These are phyloP conservation scores for Seira sanloemensis DNA, from an alignment of 2,888 invertebrate species.

Conservation along the genomic window DNA sequence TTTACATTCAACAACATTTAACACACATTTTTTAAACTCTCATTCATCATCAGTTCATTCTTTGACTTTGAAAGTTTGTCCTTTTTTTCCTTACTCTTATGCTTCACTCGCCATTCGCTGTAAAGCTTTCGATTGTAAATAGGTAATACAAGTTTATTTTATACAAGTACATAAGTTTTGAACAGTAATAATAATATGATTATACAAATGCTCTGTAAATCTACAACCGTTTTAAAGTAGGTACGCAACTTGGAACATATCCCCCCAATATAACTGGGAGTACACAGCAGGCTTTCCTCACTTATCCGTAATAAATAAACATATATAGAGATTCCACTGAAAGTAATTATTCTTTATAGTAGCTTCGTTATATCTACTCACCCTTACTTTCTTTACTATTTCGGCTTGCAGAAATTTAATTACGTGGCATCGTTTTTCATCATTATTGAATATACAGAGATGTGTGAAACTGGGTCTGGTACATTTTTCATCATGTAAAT, in stretches of 20 bases:
- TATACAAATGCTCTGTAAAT: constrained; percentile 32
- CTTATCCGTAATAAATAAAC: constrained; percentile 20
- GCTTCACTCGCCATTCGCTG: constrained; percentile 33
- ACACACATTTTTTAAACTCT: constrained; percentile 5
- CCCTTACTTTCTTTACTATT: constrained; percentile 32
- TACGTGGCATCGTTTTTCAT: no score
- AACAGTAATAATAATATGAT: constrained; percentile 17
- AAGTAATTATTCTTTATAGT: no score
- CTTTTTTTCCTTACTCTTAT: constrained; percentile 26
- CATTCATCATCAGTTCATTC: constrained; percentile 24
- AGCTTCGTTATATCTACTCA: constrained; percentile 32
- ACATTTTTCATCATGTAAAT: not conserved
- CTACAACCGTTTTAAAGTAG: not conserved
- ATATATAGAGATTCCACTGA: constrained; percentile 35
- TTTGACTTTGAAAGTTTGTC: constrained; percentile 33
- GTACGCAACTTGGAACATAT: constrained; percentile 25
- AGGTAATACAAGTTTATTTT: constrained; percentile 16
- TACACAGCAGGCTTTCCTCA: not conserved
- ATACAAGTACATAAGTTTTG: constrained; percentile 39
- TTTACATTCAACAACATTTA: constrained; percentile 25
- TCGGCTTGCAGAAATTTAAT: no score
- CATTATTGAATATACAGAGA: not conserved
- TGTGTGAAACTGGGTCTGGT: not conserved
- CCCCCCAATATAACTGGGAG: not conserved
- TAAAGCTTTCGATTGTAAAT: constrained; percentile 36